Conservation (phyloP, 1,140 invertebrate genomes). For the Venustaconcha ellipsiformis region DNA sequence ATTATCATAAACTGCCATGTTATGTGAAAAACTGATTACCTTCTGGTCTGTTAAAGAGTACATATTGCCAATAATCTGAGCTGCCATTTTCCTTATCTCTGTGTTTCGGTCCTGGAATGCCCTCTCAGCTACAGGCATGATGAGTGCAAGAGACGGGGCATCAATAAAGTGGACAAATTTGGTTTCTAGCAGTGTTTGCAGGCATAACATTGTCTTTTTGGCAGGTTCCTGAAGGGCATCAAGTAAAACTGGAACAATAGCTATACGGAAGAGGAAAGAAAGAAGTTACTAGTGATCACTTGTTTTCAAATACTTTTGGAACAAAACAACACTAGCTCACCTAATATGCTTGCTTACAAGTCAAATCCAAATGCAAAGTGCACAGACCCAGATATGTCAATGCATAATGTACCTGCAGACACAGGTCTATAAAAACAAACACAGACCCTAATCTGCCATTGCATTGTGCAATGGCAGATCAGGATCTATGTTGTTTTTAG, state of each 20-base stretch:
- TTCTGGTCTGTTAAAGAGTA: slow-evolving; percentile 99
- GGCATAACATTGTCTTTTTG: slow-evolving; percentile 91
- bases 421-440: too few species aligned
- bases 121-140: slow-evolving; percentile 98
- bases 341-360: too few species aligned
- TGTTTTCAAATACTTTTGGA: too few species aligned
- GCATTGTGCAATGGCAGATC: too few species aligned
- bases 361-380: too few species aligned
- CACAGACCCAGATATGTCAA: too few species aligned
- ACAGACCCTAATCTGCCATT: too few species aligned
- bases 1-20: too few species aligned
- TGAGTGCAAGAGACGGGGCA: slow-evolving; percentile 96
- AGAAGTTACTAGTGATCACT: too few species aligned
- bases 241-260: slow-evolving; percentile 79
- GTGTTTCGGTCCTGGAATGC: slow-evolving; percentile 97
- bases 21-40: slow-evolving; percentile 49
- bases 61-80: slow-evolving; percentile 99
- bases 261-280: slow-evolving; percentile 37
- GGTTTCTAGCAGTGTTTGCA: slow-evolving; percentile 94
- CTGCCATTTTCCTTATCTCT: slow-evolving; percentile 98
- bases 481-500: too few species aligned
- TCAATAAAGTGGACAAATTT: slow-evolving; percentile 99
- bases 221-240: slow-evolving; percentile 97
- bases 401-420: too few species aligned
- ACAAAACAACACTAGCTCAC: too few species aligned